Evolutionary conservation across 1,140 invertebrate species (phyloP), one percentile per base, ranked within the genome.

Genomic region (Drosophila lacertosa): DNA sequence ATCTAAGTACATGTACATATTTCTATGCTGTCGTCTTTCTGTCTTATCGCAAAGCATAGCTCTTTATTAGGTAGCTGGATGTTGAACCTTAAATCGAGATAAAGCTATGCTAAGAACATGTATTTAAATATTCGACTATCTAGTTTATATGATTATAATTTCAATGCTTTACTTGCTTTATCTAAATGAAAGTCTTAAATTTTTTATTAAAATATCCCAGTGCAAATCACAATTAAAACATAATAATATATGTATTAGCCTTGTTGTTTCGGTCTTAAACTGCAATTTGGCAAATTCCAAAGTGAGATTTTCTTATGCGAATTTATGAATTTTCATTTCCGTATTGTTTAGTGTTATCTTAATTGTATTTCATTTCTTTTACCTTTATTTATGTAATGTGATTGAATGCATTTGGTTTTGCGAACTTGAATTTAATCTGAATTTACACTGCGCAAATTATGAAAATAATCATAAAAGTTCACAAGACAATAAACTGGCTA

Each of bases 381-480:
- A 39, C 15, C 15, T 13, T 29, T 48, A 70, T 70, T 70, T 64
- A 24, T 40, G 15, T 6, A 35, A 26, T 47, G 35, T 59, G 48
- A 66, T 71, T 45, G 54, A 58, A 66, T 71, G 63, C 68, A 71
- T 50, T 64, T 47, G 58, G 42, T 4, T 33, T 22, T 42, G 7
- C n/a, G 3, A 45, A 18, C 24, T 9, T 10, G 16, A 9, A 42
- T 11, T 24, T 0, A 18, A 62, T 39, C 10, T 3, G 16, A 13
- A 26, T 48, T 39, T 63, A 15, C 32, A 48, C 62, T 53, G 68
- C 67, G 60, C 47, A 72, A 53, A 67, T 60, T 45, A 42, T 60
- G 47, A 18, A 9, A 71, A 71, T 71, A 71, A 71, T 71, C 68
- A n/a, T n/a, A 66, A 71, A 59, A 53, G 53, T 59, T 71, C 63